Evolutionary conservation across 2,888 invertebrate species (phyloP).

Genomic region (Chesias legatella): DNA sequence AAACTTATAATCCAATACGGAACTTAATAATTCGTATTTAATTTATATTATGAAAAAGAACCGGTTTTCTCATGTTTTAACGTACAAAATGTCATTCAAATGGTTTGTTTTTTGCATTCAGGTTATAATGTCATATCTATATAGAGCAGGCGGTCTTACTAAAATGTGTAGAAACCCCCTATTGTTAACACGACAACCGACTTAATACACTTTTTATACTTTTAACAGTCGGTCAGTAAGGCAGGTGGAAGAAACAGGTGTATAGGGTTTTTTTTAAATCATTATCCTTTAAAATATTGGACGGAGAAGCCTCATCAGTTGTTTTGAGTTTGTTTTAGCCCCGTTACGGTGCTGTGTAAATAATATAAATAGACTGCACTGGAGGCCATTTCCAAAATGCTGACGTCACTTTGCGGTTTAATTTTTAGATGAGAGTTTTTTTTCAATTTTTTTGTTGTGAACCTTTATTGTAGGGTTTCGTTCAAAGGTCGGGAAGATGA

Average conservation of each 20-base stretch:
- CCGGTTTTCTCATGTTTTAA: too few relatives aligned
- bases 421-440: constrained; percentile 65
- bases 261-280: constrained; percentile 46
- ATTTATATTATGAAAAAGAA: too few relatives aligned
- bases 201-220: constrained; percentile 42
- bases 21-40: too few relatives aligned
- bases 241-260: constrained; percentile 72
- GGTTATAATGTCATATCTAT: constrained; percentile 24
- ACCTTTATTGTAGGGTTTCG: constrained; percentile 39
- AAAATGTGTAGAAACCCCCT: constrained; percentile 23
- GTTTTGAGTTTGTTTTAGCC: constrained; percentile 70
- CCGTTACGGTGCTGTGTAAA: constrained; percentile 67
- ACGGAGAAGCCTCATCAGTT: constrained; percentile 55
- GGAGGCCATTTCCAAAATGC: constrained; percentile 51
- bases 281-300: constrained; percentile 46
- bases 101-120: constrained; percentile 10
- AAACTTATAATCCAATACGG: too few relatives aligned
- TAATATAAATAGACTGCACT: constrained; percentile 50
- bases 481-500: constrained; percentile 50
- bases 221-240: constrained; percentile 55
- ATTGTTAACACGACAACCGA: constrained; percentile 51
- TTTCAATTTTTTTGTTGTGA: constrained; percentile 53
- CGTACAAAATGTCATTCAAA: too few relatives aligned
- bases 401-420: constrained; percentile 65
- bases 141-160: constrained; percentile 13